Conservation (phyloP, 30 jellyfish, hydroid and myxozoan genomes). For the Euphysa ruthae region DNA sequence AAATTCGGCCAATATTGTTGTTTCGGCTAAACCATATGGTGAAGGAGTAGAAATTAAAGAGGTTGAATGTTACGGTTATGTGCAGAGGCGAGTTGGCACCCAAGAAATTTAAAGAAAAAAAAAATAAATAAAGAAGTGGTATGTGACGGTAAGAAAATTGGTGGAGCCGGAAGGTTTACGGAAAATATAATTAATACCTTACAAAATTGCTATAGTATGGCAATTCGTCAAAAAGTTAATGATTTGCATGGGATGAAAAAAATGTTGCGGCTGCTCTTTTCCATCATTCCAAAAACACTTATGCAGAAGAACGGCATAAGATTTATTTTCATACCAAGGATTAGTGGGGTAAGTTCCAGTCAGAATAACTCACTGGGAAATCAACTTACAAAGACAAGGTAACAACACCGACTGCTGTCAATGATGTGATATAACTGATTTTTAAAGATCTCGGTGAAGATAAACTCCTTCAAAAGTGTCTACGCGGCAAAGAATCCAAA, state of each 20-base stretch:
- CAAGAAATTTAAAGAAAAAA: background rate
- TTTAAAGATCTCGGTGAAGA: too few relatives aligned
- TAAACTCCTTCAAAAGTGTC: too few relatives aligned
- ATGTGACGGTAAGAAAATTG: background rate
- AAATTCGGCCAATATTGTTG: background rate
- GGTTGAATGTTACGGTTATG: background rate
- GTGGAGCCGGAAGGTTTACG: slow-evolving; percentile 3
- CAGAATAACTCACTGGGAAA: too few relatives aligned
- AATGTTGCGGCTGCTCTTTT: slow-evolving; percentile 2
- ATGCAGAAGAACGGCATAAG: too few relatives aligned
- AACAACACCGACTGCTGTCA: too few relatives aligned
- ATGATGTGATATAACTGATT: too few relatives aligned
- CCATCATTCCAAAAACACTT: background rate
- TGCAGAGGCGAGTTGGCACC: background rate
- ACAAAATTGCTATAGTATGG: background rate
- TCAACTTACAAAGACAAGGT: too few relatives aligned
- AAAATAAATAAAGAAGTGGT: background rate
- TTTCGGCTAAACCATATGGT: background rate
- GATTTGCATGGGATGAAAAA: background rate
- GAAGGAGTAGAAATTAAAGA: background rate
- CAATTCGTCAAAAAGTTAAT: background rate
- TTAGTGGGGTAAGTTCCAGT: too few relatives aligned
- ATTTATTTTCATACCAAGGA: too few relatives aligned
- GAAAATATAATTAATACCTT: background rate
- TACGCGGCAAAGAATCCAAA: too few relatives aligned